These are phyloP conservation scores for Melanophora roralis DNA, from an alignment of 2,888 invertebrate genomes.

Conservation along the genomic window DNA sequence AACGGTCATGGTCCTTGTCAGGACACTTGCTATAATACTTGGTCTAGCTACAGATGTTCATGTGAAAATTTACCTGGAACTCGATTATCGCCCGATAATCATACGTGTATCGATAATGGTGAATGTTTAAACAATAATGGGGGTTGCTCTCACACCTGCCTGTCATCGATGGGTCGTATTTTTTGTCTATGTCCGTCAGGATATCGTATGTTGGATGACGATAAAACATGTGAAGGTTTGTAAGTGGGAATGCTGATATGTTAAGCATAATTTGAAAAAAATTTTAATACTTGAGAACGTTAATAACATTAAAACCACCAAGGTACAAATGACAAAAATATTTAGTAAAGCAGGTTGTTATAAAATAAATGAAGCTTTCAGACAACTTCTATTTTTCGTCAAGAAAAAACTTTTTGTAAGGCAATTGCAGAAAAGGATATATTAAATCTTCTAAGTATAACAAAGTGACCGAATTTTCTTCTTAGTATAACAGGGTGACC, in stretches of 20 bases:
- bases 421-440: too few species aligned
- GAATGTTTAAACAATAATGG: slow-evolving; percentile 77
- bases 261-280: too few species aligned
- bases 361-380: too few species aligned
- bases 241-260: slow-evolving; percentile 59
- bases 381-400: too few species aligned
- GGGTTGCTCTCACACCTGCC: slow-evolving; percentile 78
- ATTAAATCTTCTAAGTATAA: too few species aligned
- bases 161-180: slow-evolving; percentile 77
- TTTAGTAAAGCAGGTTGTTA: too few species aligned
- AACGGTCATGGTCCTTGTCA: slow-evolving; percentile 83
- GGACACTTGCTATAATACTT: slow-evolving; percentile 80
- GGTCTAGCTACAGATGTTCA: slow-evolving; percentile 80
- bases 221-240: slow-evolving; percentile 77
- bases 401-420: too few species aligned
- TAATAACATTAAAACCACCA: too few species aligned
- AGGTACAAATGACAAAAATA: too few species aligned
- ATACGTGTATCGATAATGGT: slow-evolving; percentile 78
- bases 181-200: slow-evolving; percentile 79
- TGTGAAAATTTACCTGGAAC: slow-evolving; percentile 81
- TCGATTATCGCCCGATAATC: slow-evolving; percentile 79
- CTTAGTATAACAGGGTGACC: too few species aligned
- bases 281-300: too few species aligned
- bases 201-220: slow-evolving; percentile 73
- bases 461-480: too few species aligned